Evolutionary conservation across 1,140 invertebrate genomes (phyloP).

Genomic region (Papilio polytes): DNA sequence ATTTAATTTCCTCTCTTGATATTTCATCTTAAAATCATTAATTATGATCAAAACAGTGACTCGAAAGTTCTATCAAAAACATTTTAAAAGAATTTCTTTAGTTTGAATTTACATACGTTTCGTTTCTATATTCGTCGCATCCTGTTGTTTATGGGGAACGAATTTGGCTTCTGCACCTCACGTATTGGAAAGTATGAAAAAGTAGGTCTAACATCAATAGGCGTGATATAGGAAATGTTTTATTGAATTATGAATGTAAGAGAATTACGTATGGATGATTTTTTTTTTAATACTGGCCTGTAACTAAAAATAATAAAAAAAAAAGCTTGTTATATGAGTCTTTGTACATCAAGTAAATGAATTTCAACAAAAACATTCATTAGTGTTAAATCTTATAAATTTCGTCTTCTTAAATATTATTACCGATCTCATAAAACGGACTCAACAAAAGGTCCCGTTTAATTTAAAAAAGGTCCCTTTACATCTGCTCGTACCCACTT

Average conservation of each 20-base stretch:
- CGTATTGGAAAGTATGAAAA: slow-evolving; percentile 24
- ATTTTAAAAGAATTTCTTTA: not conserved
- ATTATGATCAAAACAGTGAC: not conserved
- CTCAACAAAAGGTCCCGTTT: slow-evolving; percentile 19
- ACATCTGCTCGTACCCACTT: slow-evolving; percentile 38
- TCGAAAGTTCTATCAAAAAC: not conserved
- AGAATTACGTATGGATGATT: too few relatives aligned
- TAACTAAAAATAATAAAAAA: too few relatives aligned
- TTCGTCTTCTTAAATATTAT: slow-evolving; percentile 21
- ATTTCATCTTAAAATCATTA: not conserved
- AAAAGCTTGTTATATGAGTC: too few relatives aligned
- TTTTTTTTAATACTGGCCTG: too few relatives aligned
- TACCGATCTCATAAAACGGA: slow-evolving; percentile 24
- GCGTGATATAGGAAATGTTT: too few relatives aligned
- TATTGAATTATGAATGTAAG: too few relatives aligned
- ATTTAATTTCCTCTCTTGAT: not conserved
- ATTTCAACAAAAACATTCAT: not conserved
- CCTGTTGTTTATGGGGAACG: slow-evolving; percentile 18
- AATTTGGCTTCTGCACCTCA: not conserved
- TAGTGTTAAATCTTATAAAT: slow-evolving; percentile 5
- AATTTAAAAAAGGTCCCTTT: slow-evolving; percentile 36
- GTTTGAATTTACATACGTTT: not conserved
- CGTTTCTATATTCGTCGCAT: not conserved
- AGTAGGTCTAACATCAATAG: not conserved
- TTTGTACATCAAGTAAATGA: not conserved